Base-by-base conservation (phyloP, 2,113 vertebrate genomes). In the Oreocharis arfaki region DNA sequence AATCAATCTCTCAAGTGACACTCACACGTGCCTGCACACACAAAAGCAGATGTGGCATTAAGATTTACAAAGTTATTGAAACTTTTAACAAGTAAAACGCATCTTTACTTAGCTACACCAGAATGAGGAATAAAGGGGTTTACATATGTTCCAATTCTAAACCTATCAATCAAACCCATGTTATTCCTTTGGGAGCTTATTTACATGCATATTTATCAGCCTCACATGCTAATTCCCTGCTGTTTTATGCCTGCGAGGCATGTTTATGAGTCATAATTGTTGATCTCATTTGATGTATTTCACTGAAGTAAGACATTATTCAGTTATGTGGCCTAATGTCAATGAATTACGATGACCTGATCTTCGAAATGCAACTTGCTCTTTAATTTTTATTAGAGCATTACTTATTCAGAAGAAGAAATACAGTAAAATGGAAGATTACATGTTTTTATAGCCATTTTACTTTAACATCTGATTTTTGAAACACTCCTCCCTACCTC, bases 181-280 rank as follows among this genome's bases (percentile, higher is more conserved):
- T 99, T 99, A 99, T 99, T 99, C 99, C 99, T 98, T 98, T 98
- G 99, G 99, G 99, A 99, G 98, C 98, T 99, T 99, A 99, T 99
- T 99, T 99, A 99, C 99, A 99, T 99, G 99, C 99, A 99, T 99
- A 99, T 99, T 99, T 99, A 99, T 99, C 99, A 99, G 99, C 98
- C 98, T 99, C 98, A 99, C 99, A 99, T 99, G 99, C 99, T 99
- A 99, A 99, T 99, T 99, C 99, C 99, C 98, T 98, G 98, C 99
- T 98, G 99, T 99, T 99, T 99, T 99, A 98, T 99, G 98, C 99
- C 99, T 99, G 98, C 98, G 95, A 99, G 99, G 99, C 99, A 99
- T 99, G 99, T 99, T 99, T 99, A 99, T 99, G 99, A 99, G 99
- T 99, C 98, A 99, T 99, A 99, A 99, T 99, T 99, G 99, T 99